phyloP scores from a whole-genome alignment of 1,140 invertebrate species.

The Battus philenor region DNA sequence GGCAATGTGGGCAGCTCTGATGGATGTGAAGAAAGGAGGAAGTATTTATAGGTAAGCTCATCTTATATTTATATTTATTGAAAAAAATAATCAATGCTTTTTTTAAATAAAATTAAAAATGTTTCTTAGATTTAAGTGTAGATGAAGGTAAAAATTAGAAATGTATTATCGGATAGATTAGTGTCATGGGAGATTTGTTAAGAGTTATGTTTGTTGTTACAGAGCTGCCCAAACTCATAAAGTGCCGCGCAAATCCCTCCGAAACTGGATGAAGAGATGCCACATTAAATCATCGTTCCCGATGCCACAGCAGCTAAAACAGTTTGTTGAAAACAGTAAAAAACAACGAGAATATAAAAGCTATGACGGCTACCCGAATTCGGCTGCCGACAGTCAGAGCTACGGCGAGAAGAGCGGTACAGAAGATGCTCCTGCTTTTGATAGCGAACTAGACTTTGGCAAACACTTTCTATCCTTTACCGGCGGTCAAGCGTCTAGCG shows the following conservation, averaged over 20 bases:
- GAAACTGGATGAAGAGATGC: conserved; percentile 77
- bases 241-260: conserved; percentile 71
- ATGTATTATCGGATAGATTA: too few species aligned
- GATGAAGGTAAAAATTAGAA: too few species aligned
- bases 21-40: conserved; percentile 75
- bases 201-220: conserved; percentile 18
- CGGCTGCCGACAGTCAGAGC: conserved; percentile 8
- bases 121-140: too few species aligned
- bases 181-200: too few species aligned
- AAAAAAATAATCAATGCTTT: too few species aligned
- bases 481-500: conserved; percentile 40
- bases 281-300: conserved; percentile 75
- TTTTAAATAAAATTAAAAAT: too few species aligned
- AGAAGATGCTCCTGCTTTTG: conserved; percentile 26
- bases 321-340: conserved; percentile 74
- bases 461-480: conserved; percentile 50
- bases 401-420: conserved; percentile 30
- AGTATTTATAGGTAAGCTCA: conserved; percentile 71
- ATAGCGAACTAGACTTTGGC: conserved; percentile 44
- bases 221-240: conserved; percentile 76
- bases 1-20: conserved; percentile 70
- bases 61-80: neutral
- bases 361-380: conserved; percentile 21
- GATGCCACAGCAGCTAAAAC: conserved; percentile 73
- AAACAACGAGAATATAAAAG: conserved; percentile 58